These are phyloP conservation scores for Corvus hawaiiensis DNA, from an alignment of 2,113 vertebrate genomes.

Conservation along the genomic window DNA sequence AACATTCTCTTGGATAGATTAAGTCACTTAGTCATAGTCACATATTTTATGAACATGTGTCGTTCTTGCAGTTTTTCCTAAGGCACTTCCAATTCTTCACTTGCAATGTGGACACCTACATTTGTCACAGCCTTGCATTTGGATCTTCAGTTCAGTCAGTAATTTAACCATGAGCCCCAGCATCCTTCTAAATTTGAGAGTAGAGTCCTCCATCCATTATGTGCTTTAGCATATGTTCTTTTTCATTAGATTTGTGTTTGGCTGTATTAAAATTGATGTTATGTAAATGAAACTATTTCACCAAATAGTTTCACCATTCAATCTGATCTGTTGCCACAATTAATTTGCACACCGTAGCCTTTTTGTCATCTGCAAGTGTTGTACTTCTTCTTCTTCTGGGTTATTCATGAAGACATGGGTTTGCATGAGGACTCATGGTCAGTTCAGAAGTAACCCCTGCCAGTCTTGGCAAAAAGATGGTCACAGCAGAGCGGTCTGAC, in stretches of 20 bases:
- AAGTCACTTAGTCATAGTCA: neutral
- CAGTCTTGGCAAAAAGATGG: neutral
- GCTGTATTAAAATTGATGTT: neutral
- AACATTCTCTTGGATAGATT: neutral
- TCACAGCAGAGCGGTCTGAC: neutral
- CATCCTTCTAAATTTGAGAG: neutral
- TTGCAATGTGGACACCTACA: neutral
- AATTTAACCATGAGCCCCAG: neutral
- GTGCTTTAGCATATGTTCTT: neutral
- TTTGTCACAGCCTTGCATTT: neutral
- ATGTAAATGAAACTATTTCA: neutral
- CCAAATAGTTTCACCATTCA: neutral
- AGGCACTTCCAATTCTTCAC: neutral
- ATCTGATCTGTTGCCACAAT: neutral
- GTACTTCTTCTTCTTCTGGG: neutral
- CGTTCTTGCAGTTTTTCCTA: neutral
- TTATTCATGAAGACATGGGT: neutral
- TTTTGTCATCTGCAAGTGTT: neutral
- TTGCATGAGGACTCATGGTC: neutral
- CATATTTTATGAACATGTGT: neutral
- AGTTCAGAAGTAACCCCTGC: neutral
- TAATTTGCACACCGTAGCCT: neutral
- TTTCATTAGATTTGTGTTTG: neutral
- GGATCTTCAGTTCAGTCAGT: neutral
- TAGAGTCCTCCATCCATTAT: neutral